These are phyloP conservation scores for Pediacus dermestoides DNA, from an alignment of 2,888 invertebrate species.

Conservation along the genomic window DNA sequence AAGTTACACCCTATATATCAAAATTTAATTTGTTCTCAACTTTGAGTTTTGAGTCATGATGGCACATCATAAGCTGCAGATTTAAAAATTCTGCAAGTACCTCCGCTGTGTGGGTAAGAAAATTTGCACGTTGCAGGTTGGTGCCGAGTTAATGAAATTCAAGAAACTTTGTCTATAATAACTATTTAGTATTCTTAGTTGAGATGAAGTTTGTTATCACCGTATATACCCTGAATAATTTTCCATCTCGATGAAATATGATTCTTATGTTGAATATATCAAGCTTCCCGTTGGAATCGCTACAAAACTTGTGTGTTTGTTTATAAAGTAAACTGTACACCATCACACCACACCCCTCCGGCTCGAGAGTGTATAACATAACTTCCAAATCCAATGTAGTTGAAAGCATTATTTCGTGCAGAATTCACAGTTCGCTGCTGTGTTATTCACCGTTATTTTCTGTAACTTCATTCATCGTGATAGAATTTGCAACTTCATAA, in stretches of 20 bases:
- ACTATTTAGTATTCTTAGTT: slow-evolving; percentile 23
- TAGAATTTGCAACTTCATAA: no score
- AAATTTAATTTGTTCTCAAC: no score
- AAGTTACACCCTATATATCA: no score
- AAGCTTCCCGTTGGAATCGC: background rate
- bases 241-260: slow-evolving; percentile 19
- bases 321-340: slow-evolving; percentile 10
- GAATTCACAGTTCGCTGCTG: no score
- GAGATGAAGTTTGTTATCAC: slow-evolving; percentile 19
- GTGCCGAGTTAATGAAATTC: slow-evolving; percentile 1
- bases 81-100: no score
- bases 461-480: no score
- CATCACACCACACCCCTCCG: no score
- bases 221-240: slow-evolving; percentile 18
- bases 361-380: no score
- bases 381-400: background rate
- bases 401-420: background rate
- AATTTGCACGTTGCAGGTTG: background rate
- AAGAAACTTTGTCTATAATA: slow-evolving; percentile 13
- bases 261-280: slow-evolving; percentile 14
- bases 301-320: slow-evolving; percentile 3
- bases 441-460: no score
- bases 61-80: no score
- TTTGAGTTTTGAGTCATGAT: no score
- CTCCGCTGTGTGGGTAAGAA: no score